Evolutionary conservation across 2,113 vertebrate species (phyloP), one percentile per base, ranked within the genome.

Genomic region (Euleptes europaea): DNA sequence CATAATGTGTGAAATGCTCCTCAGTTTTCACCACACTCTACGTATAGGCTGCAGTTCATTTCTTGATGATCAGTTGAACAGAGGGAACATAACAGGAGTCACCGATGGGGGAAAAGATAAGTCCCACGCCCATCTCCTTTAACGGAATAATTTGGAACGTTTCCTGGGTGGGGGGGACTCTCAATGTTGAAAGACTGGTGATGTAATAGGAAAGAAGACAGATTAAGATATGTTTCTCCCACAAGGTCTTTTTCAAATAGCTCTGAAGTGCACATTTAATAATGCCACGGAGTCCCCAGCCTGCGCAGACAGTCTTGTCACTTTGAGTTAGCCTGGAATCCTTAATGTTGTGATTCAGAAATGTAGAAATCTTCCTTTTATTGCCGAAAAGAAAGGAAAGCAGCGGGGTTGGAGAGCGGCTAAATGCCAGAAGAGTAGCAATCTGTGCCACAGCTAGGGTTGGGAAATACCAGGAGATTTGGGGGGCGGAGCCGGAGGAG

Each of bases 151-250:
- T 65, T 82, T 76, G 35, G 10, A 47, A 31, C 3, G 77, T 81
- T 86, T 66, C 84, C 63, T 67, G 40, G 72, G 47, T 63, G 69
- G 47, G 72, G 40, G 11, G 63, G 75, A 71, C 0, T 10, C 60
- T 28, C 60, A 66, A 80, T 38, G 60, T 67, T 47, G 38, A 74
- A 79, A 82, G 78, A 86, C 60, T 31, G 60, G 12, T 60, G 19
- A 71, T 72, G 1, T 66, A 73, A 84, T 13, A 80, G 76, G 49
- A 88, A 88, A 74, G 23, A 54, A 51, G 28, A 23, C 23, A 82
- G 82, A 31, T 66, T 42, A 78, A 83, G 44, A 38, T 26, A 51
- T 0, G 2, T 76, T 76, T 83, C 81, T 44, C n/a, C 6, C 19
- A 12, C 19, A 38, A 67, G 3, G 54, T 83, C 73, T 54, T 60